Percentiles rank a stretch among this genome's conserved stretches.
Conservation (phyloP, 2,113 vertebrate genomes). For the Toxotes jaculatrix region DNA sequence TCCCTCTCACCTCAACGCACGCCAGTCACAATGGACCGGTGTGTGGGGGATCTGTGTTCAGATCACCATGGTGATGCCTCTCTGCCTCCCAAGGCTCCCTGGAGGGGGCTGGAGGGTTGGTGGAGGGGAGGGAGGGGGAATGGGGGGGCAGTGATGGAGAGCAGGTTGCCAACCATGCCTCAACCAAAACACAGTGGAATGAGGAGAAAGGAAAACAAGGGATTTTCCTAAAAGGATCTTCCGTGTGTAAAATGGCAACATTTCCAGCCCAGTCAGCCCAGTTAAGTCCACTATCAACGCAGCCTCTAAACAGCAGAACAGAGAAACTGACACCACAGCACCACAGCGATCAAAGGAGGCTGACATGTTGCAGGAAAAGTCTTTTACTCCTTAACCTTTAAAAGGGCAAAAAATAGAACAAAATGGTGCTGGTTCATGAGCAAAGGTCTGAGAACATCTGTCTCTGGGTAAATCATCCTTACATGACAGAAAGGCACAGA, state of each 20-base stretch:
- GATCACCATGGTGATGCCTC: conserved; percentile 86
- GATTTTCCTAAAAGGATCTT: conserved; percentile 45
- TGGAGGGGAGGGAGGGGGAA: conserved; percentile 19
- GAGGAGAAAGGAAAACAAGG: conserved; percentile 15
- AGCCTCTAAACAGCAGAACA: conserved; percentile 19
- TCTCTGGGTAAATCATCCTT: conserved; percentile 81
- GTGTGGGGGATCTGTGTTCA: conserved; percentile 82
- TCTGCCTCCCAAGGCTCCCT: conserved; percentile 82
- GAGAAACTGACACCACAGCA: conserved; percentile 42
- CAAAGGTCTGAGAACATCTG: conserved; percentile 80
- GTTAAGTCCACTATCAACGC: conserved; percentile 3
- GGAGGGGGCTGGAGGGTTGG: conserved; percentile 61
- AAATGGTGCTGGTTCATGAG: conserved; percentile 67
- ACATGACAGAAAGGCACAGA: conserved; percentile 74
- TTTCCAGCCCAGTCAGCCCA: background rate
- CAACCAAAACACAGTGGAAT: conserved; percentile 48
- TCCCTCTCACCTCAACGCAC: conserved; percentile 84
- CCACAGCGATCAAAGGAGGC: conserved; percentile 34
- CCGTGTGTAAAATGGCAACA: background rate
- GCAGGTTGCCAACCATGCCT: conserved; percentile 72
- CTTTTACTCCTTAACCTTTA: conserved; percentile 78
- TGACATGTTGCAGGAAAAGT: conserved; percentile 27
- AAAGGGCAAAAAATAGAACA: conserved; percentile 76
- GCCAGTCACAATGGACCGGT: conserved; percentile 84
- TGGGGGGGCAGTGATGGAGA: conserved; percentile 52